Conservation (phyloP, 2,113 vertebrate genomes). For the Procapra przewalskii region DNA sequence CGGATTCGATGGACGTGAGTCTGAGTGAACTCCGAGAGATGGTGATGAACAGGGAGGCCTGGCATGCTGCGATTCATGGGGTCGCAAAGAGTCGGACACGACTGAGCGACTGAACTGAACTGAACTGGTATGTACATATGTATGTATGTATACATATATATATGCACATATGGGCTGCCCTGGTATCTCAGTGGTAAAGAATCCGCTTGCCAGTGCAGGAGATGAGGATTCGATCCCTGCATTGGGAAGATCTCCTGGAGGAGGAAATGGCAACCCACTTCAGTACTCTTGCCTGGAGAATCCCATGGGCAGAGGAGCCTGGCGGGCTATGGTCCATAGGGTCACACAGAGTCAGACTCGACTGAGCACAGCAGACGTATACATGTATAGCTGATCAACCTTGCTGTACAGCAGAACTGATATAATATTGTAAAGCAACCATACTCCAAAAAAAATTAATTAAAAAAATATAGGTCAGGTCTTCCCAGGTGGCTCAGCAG, state of each 20-base stretch:
- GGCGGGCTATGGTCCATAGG: neutral
- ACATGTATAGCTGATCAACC: neutral
- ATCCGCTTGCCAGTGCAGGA: neutral
- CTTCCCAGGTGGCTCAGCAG: neutral
- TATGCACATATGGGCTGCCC: neutral
- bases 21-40: too few relatives aligned
- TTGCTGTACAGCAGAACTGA: neutral
- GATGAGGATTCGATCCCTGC: neutral
- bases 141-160: neutral
- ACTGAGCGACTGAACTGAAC: too few relatives aligned
- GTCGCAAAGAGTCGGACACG: too few relatives aligned
- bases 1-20: too few relatives aligned
- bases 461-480: neutral
- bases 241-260: neutral
- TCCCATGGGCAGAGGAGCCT: neutral
- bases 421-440: neutral
- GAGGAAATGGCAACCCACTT: neutral
- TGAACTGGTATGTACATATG: too few relatives aligned
- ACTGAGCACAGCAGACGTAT: neutral
- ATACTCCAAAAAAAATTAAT: neutral
- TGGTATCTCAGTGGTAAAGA: neutral
- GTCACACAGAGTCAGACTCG: neutral
- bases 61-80: too few relatives aligned
- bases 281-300: neutral
- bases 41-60: too few relatives aligned